Base-by-base conservation (phyloP, 37 sponge, comb jelly and placozoan genomes). In the Axinella damicornis region DNA sequence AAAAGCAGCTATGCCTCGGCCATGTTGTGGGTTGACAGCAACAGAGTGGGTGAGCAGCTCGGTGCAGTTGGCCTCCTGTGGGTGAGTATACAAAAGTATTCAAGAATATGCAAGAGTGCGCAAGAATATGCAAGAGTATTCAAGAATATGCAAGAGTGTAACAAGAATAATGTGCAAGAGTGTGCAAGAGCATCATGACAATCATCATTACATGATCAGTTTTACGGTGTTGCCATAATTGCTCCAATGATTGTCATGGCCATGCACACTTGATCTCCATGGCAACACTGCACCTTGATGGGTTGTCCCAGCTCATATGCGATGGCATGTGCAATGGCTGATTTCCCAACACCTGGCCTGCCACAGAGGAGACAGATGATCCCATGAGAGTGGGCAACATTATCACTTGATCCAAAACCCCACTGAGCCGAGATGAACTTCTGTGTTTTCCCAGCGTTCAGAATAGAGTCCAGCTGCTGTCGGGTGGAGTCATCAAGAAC, bases 221-320 rank as follows among this genome's bases (percentile, higher is more conserved):
- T n/a, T n/a, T n/a, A n/a, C n/a, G n/a, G n/a, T n/a, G n/a, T n/a
- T n/a, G n/a, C n/a, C n/a, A n/a, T n/a, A n/a, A n/a, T n/a, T n/a
- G n/a, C n/a, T n/a, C n/a, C n/a, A n/a, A n/a, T n/a, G n/a, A n/a
- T n/a, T n/a, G n/a, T n/a, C n/a, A n/a, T n/a, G n/a, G n/a, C n/a
- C n/a, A n/a, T n/a, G n/a, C n/a, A n/a, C n/a, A n/a, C n/a, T n/a
- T n/a, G n/a, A n/a, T n/a, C n/a, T n/a, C n/a, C n/a, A n/a, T n/a
- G n/a, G n/a, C 18, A 18, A 56, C 15, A 56, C 57, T 56, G 17
- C 19, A 84, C 91, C 76, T 90, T 90, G 46, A 90, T 73, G 16
- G 91, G 91, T 36, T 84, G 91, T 46, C 91, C 85, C 24, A 90
- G 84, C 61, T 90, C 91, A 63, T 81, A 90, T 53, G 85, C 91